Evolutionary conservation across 2,113 vertebrate species (phyloP).

Genomic region (Tupaia chinensis): DNA sequence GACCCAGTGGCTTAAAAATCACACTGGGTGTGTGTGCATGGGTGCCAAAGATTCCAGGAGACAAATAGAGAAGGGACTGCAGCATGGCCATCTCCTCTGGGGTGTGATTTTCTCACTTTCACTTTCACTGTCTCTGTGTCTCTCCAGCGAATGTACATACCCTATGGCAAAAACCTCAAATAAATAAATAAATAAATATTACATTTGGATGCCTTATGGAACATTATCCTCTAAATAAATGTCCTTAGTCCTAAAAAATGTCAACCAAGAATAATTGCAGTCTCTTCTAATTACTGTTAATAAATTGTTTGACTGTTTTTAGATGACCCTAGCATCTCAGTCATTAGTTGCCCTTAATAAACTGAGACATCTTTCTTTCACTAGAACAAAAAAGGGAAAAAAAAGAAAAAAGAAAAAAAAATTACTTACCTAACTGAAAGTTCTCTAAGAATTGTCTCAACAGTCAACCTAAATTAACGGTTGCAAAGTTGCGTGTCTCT

Average conservation of each 20-base stretch:
- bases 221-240: neutral
- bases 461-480: neutral
- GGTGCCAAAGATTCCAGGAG: too few species aligned
- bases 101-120: too few species aligned
- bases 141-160: too few species aligned
- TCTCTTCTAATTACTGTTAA: slow-evolving; percentile 20
- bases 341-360: neutral
- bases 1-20: too few species aligned
- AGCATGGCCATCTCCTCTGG: too few species aligned
- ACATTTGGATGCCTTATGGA: neutral
- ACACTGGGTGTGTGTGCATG: too few species aligned
- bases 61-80: too few species aligned
- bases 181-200: too few species aligned
- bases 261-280: neutral
- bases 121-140: too few species aligned
- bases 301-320: neutral
- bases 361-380: neutral
- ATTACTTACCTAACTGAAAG: neutral
- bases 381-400: neutral
- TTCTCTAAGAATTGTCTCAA: neutral
- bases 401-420: neutral
- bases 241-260: neutral
- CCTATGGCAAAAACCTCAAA: too few species aligned
- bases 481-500: neutral
- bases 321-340: neutral